A percentile compares a stretch with the other conserved stretches of the same genome.
These are phyloP conservation scores for Cantharis rufa DNA, from an alignment of 2,888 invertebrate species.

Conservation along the genomic window DNA sequence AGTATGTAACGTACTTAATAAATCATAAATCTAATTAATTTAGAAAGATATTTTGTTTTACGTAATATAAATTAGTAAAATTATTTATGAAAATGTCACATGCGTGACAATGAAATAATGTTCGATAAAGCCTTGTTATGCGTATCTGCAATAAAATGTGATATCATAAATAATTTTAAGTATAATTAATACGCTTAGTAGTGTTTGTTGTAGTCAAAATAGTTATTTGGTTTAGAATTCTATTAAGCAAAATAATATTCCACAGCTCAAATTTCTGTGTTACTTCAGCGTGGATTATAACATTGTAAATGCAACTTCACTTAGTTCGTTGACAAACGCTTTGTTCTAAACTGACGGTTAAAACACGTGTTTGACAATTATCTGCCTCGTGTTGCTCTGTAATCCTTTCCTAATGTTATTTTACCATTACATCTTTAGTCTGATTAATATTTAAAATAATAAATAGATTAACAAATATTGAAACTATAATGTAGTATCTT, in stretches of 20 bases:
- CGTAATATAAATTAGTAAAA: neutral
- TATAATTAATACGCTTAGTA: neutral
- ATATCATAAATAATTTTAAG: neutral
- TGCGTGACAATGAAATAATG: neutral
- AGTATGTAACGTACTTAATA: too few species aligned
- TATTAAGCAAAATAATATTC: neutral
- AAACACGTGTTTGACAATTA: conserved; percentile 16
- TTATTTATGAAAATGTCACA: neutral
- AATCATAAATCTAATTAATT: too few species aligned
- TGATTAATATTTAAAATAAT: neutral
- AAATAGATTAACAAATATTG: neutral
- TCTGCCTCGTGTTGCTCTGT: conserved; percentile 5
- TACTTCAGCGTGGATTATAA: conserved; percentile 10
- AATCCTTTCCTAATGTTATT: conserved; percentile 10
- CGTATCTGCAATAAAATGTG: neutral
- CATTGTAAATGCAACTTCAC: conserved; percentile 16
- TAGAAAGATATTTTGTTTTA: too few species aligned
- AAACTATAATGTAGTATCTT: neutral
- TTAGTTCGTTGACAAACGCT: conserved; percentile 17
- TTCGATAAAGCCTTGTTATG: neutral
- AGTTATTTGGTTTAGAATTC: neutral
- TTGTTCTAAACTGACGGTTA: conserved; percentile 14
- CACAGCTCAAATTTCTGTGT: neutral
- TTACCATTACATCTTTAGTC: neutral
- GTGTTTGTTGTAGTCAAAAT: neutral